A percentile compares a stretch with the other conserved stretches of the same genome.
Conservation (phyloP, 2,113 vertebrate genomes). For the Ceuthmochares aereus region DNA sequence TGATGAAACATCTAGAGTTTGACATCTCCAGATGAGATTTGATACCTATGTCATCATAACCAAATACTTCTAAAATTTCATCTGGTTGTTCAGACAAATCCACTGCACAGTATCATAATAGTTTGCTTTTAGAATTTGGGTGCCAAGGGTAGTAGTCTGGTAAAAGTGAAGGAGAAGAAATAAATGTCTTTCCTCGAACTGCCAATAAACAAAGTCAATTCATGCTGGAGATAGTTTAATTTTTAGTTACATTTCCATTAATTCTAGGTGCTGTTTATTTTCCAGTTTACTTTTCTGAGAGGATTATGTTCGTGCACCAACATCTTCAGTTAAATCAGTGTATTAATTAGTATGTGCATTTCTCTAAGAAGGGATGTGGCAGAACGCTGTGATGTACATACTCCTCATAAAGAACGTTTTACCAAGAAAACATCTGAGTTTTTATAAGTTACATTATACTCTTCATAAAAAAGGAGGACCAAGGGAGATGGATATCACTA, state of each 20-base stretch:
- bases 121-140: not conserved
- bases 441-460: not conserved
- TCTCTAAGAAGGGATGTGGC: not conserved
- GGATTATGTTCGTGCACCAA: not conserved
- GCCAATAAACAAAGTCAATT: not conserved
- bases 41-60: not conserved
- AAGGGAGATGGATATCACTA: not conserved
- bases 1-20: not conserved
- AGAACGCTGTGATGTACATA: accelerated
- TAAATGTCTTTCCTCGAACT: not conserved
- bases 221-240: not conserved
- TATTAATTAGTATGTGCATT: not conserved
- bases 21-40: not conserved
- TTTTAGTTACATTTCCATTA: not conserved
- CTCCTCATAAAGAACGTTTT: not conserved
- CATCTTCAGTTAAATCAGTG: not conserved
- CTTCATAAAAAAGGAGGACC: not conserved
- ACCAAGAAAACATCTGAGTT: not conserved
- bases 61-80: constrained; percentile 15
- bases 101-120: not conserved
- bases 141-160: not conserved
- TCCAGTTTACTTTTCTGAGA: not conserved
- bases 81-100: not conserved
- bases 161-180: not conserved
- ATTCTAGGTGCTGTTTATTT: not conserved